phyloP scores from a whole-genome alignment of 2,113 vertebrate genomes.

The Pao palembangensis region DNA sequence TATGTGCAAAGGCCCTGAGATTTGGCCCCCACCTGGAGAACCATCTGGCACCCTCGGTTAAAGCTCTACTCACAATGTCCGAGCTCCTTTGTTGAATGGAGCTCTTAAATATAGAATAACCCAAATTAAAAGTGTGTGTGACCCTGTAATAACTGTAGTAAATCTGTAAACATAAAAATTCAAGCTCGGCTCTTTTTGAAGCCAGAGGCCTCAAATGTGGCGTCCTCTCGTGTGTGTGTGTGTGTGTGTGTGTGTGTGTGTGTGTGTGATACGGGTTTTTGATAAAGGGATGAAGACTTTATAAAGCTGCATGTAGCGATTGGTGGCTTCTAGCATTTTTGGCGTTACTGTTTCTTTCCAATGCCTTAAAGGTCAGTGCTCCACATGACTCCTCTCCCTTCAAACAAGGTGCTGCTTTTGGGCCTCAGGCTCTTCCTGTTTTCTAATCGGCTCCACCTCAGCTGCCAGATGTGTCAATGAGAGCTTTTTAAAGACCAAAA shows the following conservation, averaged over 20 bases:
- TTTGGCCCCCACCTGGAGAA: constrained; percentile 42
- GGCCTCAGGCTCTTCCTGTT: constrained; percentile 46
- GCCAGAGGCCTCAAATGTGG: constrained; percentile 18
- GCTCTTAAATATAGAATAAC: neutral
- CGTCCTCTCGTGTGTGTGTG: neutral
- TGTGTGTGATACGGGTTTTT: constrained; percentile 11
- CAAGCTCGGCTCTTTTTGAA: constrained; percentile 28
- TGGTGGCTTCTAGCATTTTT: constrained; percentile 4
- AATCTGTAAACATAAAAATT: no score
- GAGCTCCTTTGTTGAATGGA: neutral
- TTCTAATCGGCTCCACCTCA: neutral
- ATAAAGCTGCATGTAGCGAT: constrained; percentile 28
- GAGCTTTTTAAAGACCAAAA: no score
- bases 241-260: no score
- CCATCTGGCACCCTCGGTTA: constrained; percentile 68
- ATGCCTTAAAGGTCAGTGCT: constrained; percentile 17
- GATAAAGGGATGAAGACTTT: constrained; percentile 11
- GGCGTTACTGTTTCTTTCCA: constrained; percentile 30
- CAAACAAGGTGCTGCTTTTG: constrained; percentile 46
- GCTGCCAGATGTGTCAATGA: no score
- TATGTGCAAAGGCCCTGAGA: constrained; percentile 56
- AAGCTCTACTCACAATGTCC: constrained; percentile 18
- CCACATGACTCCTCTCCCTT: constrained; percentile 26
- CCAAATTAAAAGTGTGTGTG: no score
- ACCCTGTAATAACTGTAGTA: no score